These are phyloP conservation scores for Mimachlamys varia DNA, from an alignment of 2,888 invertebrate genomes.

Conservation along the genomic window DNA sequence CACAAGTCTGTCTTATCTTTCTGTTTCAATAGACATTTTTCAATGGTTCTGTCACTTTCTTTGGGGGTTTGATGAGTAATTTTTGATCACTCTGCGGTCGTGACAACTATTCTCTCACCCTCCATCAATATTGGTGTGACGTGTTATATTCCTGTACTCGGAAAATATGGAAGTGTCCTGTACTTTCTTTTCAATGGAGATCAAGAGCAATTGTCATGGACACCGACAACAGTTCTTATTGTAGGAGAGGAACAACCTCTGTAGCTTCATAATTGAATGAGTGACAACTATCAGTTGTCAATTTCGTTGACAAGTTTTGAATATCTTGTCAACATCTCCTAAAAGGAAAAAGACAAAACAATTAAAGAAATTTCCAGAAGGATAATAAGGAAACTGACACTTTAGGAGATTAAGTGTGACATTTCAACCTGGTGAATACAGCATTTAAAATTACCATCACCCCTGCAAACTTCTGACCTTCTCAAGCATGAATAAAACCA, in stretches of 20 bases:
- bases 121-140: not conserved
- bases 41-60: not conserved
- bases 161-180: slow-evolving; percentile 27
- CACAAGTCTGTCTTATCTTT: slow-evolving; percentile 13
- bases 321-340: slow-evolving; percentile 17
- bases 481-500: not conserved
- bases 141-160: not conserved
- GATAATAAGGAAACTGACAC: not conserved
- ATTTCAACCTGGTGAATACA: not conserved
- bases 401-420: not conserved
- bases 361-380: slow-evolving; percentile 30
- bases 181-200: not conserved
- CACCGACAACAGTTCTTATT: not conserved
- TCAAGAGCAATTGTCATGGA: not conserved
- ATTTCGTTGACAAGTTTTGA: not conserved
- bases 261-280: not conserved
- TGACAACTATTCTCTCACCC: not conserved
- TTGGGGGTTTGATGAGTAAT: not conserved
- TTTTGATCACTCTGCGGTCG: not conserved
- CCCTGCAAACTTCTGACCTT: not conserved
- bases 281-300: slow-evolving; percentile 28
- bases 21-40: slow-evolving; percentile 16
- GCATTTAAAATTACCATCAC: not conserved
- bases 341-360: not conserved
- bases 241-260: not conserved